Evolutionary conservation across 1,140 invertebrate genomes (phyloP), one percentile per base, ranked within the genome.

Genomic region (Anastrepha obliqua): DNA sequence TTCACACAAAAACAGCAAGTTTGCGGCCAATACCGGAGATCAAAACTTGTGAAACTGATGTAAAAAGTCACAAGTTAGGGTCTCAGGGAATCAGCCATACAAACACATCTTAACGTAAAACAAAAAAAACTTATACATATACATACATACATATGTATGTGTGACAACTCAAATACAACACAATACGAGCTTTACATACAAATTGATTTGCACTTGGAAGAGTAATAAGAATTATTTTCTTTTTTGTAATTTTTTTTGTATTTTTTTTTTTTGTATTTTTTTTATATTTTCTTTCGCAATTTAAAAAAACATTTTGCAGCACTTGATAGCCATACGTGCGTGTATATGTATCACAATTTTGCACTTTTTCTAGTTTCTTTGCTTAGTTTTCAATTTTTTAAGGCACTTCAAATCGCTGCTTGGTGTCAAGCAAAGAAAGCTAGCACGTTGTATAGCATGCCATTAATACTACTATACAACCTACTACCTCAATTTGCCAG

Each of bases 1-100:
- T 64, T 59, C 62, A 86, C 62, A 70, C 86, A 91, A 92, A 90
- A 92, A 92, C 90, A 92, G 92, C 90, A 93, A 93, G 92, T 92
- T 93, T 93, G 91, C 91, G 90, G 93, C 92, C 92, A 93, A 93
- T 93, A 93, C 92, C 92, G 92, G 92, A 93, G 92, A 93, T 93
- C 92, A 92, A 93, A 93, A 93, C 92, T 93, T 93, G 92, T 93
- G 92, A 93, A 93, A 93, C 92, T 93, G 91, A 90, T 92, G 91
- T 91, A 89, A 91, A 92, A 92, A 93, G 92, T 93, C 92, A 93
- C 92, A 93, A 93, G 92, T 93, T 93, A 93, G 92, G 92, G 92
- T 93, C 92, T 93, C 92, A 93, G 92, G 92, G 92, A 93, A 93
- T 93, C 91, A 93, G 92, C 92, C 92, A 92, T 90, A 93, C 92